Evolutionary conservation across 92 coral and sea anemone genomes (phyloP).

Genomic region (Epizoanthus ramosus): DNA sequence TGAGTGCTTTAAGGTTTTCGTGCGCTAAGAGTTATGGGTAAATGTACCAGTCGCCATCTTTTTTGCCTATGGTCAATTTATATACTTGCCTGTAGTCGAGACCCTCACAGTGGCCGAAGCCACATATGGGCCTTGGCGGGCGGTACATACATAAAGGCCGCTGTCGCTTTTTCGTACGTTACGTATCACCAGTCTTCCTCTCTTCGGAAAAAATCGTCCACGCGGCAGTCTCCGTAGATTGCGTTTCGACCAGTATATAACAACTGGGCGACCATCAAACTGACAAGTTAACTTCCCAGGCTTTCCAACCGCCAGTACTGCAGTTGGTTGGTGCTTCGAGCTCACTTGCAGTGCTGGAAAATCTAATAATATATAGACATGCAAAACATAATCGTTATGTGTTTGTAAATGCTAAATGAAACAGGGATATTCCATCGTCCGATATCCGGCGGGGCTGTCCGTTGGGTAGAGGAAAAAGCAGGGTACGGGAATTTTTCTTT

Average conservation of each 20-base stretch:
- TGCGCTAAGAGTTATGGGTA: too few species aligned
- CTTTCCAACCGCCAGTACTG: neutral
- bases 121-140: neutral
- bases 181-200: neutral
- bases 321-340: neutral
- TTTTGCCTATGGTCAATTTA: too few species aligned
- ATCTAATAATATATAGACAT: neutral
- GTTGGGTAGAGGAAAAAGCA: too few species aligned
- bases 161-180: neutral
- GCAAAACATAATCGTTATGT: too few species aligned
- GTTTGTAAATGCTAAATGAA: too few species aligned
- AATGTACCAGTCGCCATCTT: too few species aligned
- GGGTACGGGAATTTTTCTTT: too few species aligned
- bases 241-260: slow-evolving; percentile 5
- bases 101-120: neutral
- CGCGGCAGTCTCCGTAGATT: neutral
- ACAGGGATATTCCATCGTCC: too few species aligned
- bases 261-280: slow-evolving; percentile 1
- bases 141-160: neutral
- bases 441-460: too few species aligned
- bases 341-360: neutral
- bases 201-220: neutral
- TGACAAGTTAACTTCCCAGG: slow-evolving; percentile 4
- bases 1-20: too few species aligned
- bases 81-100: neutral